These are phyloP conservation scores for Shinisaurus crocodilurus DNA, from an alignment of 2,113 vertebrate genomes.

Conservation along the genomic window DNA sequence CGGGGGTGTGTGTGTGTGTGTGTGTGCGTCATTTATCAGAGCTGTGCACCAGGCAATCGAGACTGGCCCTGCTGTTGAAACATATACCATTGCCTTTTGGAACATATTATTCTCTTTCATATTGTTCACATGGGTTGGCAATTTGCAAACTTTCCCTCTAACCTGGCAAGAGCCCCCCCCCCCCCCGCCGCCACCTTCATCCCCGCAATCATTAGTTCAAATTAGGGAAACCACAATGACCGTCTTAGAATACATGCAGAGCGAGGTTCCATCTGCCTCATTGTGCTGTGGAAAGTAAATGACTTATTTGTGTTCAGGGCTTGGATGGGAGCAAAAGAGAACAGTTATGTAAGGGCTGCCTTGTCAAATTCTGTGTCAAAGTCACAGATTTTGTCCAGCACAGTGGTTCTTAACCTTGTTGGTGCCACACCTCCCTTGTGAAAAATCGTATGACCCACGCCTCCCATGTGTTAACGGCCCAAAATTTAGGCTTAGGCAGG, in stretches of 20 bases:
- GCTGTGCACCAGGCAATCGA: no score
- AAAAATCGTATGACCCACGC: no score
- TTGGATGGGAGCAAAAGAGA: conserved; percentile 15
- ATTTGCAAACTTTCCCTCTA: conserved; percentile 40
- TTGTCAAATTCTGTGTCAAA: not conserved
- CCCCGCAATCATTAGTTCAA: conserved; percentile 62
- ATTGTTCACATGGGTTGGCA: fast-evolving
- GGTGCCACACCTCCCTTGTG: no score
- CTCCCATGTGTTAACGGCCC: no score
- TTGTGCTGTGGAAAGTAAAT: not conserved
- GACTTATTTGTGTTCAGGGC: not conserved
- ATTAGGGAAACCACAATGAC: conserved; percentile 59
- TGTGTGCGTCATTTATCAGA: no score
- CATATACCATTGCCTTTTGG: no score
- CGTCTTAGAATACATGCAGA: conserved; percentile 17
- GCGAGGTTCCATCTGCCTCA: conserved; percentile 31
- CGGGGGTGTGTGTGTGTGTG: no score
- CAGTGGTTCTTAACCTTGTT: no score
- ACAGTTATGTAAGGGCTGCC: not conserved
- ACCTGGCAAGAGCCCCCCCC: no score
- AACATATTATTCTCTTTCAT: not conserved
- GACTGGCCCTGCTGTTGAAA: no score
- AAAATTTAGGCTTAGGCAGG: no score
- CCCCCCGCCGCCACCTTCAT: conserved; percentile 19
- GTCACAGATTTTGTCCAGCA: not conserved